Conservation (phyloP, 2,797 vertebrate genomes). For the Hemitrygon akajei region DNA sequence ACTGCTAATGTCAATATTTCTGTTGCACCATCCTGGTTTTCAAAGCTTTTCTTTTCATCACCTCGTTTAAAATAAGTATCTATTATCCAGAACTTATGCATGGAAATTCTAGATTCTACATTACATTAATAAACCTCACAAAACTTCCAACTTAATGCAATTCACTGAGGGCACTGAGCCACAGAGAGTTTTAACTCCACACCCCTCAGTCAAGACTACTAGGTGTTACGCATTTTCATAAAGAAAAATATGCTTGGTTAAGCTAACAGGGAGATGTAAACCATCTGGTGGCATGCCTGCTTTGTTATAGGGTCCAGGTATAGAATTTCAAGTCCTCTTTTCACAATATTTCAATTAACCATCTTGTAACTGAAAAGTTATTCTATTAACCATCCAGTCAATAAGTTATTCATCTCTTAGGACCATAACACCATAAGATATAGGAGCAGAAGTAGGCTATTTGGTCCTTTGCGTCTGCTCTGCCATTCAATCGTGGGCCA, state of each 20-base stretch:
- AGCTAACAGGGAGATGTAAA: neutral
- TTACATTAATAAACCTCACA: neutral
- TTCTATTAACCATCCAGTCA: neutral
- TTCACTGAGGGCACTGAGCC: neutral
- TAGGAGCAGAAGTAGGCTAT: too few relatives aligned
- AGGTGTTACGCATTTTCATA: neutral
- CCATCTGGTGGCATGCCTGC: neutral
- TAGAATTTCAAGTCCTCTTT: neutral
- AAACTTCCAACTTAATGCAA: neutral
- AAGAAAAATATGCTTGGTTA: neutral
- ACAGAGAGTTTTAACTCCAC: neutral
- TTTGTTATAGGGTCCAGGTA: neutral
- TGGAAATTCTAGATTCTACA: neutral
- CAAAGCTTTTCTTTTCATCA: neutral
- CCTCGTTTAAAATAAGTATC: neutral
- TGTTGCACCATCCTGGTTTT: neutral
- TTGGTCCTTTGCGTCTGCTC: too few relatives aligned
- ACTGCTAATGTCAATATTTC: neutral
- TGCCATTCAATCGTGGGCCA: too few relatives aligned
- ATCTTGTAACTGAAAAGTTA: neutral
- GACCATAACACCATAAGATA: too few relatives aligned
- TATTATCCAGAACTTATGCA: neutral
- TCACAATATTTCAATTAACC: neutral
- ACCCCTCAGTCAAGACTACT: neutral
- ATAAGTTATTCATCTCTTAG: neutral